Base-by-base conservation (phyloP, 1,140 invertebrate species). In the Luehdorfia chinensis region DNA sequence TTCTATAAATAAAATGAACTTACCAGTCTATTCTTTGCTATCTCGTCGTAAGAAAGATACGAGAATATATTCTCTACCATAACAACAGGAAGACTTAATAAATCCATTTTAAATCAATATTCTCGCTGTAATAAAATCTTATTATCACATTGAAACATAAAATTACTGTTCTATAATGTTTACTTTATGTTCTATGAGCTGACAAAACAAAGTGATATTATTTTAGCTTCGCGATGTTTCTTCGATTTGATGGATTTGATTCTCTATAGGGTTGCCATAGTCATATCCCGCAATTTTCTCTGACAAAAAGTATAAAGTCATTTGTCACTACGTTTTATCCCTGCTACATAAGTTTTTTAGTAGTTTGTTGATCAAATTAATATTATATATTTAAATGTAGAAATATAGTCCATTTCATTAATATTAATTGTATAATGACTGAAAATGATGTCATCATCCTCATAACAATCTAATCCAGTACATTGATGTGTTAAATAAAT, bases 61-160 rank as follows among this genome's bases (percentile, higher is more conserved):
- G 92, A 93, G 18, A 96, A 86, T 55, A 96, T 93, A 36, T 93
- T 91, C 67, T 95, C 94, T 4, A 96, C 59, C 21, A 95, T 91
- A 53, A 94, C 90, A 61, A 94, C 91, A 16, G 95, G 94, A 21
- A 96, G 83, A 57, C 90, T 73, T 7, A 91, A 41, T 37, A 91
- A 68, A 76, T 89, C 77, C 79, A 90, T 89, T 48, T 30, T 67
- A 14, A 28, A 50, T 12, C 34, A 12, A 27, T 39, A 30, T 31
- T 36, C 47, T 12, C 27, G 43, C 14, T 28, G 44, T 46, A 44
- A 45, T 43, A 51, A 41, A 43, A 52, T 12, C 8, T 33, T 54
- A 47, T 52, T 47, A 19, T 48, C 50, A 56, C 57, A 63, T 52
- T 34, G 39, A 43, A 3, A n/a, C n/a, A n/a, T n/a, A n/a, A n/a